A percentile compares a stretch with the other conserved stretches of the same genome.
phyloP scores from a whole-genome alignment of 2,113 vertebrate genomes.

The Dascyllus trimaculatus region DNA sequence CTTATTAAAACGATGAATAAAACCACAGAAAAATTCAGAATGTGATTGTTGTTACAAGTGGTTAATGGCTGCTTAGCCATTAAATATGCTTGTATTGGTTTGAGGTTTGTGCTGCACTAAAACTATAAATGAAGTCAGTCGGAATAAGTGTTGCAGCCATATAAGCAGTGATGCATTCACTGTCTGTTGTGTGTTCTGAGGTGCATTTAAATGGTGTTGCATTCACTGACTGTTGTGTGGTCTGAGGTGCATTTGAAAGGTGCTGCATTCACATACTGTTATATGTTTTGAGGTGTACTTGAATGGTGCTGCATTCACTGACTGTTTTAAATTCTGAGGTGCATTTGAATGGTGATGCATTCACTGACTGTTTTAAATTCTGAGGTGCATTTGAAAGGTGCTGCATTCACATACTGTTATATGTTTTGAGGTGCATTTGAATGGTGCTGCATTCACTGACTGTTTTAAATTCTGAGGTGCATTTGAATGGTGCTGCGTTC shows the following conservation, averaged over 20 bases:
- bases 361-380: no score
- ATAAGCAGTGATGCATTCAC: background rate
- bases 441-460: no score
- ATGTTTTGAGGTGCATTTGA: background rate
- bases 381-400: no score
- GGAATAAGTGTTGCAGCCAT: background rate
- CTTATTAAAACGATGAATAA: background rate
- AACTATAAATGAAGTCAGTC: background rate
- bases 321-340: no score
- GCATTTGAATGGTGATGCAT: no score
- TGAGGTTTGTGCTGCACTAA: background rate
- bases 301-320: background rate
- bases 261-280: background rate
- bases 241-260: background rate
- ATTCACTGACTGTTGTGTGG: background rate
- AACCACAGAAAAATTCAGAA: background rate
- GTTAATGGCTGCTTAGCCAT: background rate
- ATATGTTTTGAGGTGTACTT: background rate
- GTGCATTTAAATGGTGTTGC: background rate
- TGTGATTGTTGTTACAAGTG: conserved; percentile 20
- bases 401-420: background rate
- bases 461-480: no score
- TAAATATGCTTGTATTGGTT: background rate
- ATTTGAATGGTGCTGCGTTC: no score
- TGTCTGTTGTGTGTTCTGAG: background rate